phyloP scores from a whole-genome alignment of 1,140 invertebrate species.

The Aphelinus atriplicis region DNA sequence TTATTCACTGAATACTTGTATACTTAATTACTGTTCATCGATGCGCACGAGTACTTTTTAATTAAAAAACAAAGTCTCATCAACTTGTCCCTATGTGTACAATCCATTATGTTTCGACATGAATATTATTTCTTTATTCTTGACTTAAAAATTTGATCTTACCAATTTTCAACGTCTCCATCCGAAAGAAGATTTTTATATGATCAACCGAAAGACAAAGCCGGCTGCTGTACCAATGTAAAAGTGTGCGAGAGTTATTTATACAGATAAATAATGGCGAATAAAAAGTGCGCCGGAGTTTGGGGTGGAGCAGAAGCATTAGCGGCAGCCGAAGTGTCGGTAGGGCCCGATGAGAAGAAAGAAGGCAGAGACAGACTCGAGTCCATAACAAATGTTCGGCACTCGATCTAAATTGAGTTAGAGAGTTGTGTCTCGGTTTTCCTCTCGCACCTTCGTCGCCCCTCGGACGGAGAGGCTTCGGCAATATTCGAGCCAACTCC shows the following conservation, averaged over 20 bases:
- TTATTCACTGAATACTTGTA: too few relatives aligned
- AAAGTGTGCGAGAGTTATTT: slow-evolving; percentile 55
- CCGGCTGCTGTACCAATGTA: too few relatives aligned
- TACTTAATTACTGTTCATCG: too few relatives aligned
- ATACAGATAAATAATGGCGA: slow-evolving; percentile 66
- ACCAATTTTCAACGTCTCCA: too few relatives aligned
- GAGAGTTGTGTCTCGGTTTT: slow-evolving; percentile 44
- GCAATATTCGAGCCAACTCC: slow-evolving; percentile 44
- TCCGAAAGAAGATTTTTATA: too few relatives aligned
- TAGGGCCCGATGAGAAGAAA: slow-evolving; percentile 41
- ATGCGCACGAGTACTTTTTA: too few relatives aligned
- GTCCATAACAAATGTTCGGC: slow-evolving; percentile 62
- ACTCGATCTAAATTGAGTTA: slow-evolving; percentile 68
- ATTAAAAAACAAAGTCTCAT: too few relatives aligned
- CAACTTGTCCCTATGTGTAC: too few relatives aligned
- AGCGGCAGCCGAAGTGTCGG: slow-evolving; percentile 26
- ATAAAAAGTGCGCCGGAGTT: slow-evolving; percentile 55
- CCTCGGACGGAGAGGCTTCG: slow-evolving; percentile 30
- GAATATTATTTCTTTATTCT: too few relatives aligned
- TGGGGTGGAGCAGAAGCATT: slow-evolving; percentile 46
- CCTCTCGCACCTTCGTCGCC: slow-evolving; percentile 39
- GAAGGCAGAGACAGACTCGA: slow-evolving; percentile 46
- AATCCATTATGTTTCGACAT: too few relatives aligned
- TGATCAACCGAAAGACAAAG: too few relatives aligned
- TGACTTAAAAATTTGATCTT: too few relatives aligned